These are phyloP conservation scores for Cyanoderma ruficeps DNA, from an alignment of 2,113 vertebrate genomes.

Conservation along the genomic window DNA sequence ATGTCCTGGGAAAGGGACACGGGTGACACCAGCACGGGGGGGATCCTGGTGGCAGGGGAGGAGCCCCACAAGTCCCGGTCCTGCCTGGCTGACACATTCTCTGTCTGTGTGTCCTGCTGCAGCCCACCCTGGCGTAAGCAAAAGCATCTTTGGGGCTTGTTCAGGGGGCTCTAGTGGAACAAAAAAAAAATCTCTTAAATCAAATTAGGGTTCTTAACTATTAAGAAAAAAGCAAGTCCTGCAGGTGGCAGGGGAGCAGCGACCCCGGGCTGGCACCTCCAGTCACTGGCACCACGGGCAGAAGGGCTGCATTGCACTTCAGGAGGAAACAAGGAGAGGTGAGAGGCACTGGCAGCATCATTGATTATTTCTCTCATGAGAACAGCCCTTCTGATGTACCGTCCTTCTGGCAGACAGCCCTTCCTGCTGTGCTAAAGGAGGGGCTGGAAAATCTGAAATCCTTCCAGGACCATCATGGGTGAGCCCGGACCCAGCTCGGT, in stretches of 20 bases:
- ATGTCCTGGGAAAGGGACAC: rapidly evolving
- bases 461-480: not conserved
- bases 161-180: not conserved
- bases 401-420: rapidly evolving
- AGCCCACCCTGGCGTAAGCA: not conserved
- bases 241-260: not conserved
- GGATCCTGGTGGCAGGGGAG: not conserved
- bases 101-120: not conserved
- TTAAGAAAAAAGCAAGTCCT: not conserved
- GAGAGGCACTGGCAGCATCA: constrained; percentile 36
- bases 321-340: not conserved
- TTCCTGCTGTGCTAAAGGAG: not conserved
- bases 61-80: not conserved
- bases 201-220: not conserved
- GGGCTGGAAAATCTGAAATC: not conserved
- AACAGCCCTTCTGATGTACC: not conserved
- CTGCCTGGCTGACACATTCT: constrained; percentile 5
- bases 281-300: not conserved
- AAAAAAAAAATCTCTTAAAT: not conserved
- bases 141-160: constrained; percentile 13
- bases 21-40: not conserved
- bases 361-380: not conserved
- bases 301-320: not conserved
- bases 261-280: not conserved
- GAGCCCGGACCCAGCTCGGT: not conserved